Evolutionary conservation across 2,797 vertebrate genomes (phyloP).

Genomic region (Urosaurus nigricauda): DNA sequence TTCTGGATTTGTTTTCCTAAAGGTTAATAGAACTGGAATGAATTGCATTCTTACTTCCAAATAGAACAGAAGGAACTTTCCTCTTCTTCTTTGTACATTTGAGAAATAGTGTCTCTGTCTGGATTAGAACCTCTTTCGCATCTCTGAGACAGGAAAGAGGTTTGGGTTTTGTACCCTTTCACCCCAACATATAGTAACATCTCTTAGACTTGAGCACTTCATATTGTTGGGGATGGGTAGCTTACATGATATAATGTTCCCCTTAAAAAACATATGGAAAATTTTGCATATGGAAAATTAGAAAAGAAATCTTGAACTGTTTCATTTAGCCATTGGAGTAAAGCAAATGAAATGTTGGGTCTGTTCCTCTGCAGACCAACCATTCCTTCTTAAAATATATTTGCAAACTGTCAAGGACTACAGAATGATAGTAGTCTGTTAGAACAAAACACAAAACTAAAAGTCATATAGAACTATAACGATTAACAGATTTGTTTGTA

Average conservation of each 20-base stretch:
- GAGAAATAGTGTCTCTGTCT: not conserved
- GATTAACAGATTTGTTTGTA: slow-evolving; percentile 6
- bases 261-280: not conserved
- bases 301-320: not conserved
- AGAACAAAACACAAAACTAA: not conserved
- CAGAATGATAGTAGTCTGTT: not conserved
- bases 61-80: not conserved
- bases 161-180: not conserved
- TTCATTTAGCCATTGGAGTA: not conserved
- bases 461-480: not conserved
- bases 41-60: not conserved
- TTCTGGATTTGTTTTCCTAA: not conserved
- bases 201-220: not conserved
- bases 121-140: not conserved
- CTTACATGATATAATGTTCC: not conserved
- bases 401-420: slow-evolving; percentile 21
- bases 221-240: not conserved
- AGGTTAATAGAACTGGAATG: not conserved
- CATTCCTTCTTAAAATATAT: not conserved
- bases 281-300: not conserved
- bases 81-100: not conserved
- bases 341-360: not conserved
- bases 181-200: not conserved
- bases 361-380: not conserved
- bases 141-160: not conserved